A percentile compares a stretch with the other conserved stretches of the same genome.
Evolutionary conservation across 2,888 invertebrate genomes (phyloP).

Genomic region (Xiphydria camelus): DNA sequence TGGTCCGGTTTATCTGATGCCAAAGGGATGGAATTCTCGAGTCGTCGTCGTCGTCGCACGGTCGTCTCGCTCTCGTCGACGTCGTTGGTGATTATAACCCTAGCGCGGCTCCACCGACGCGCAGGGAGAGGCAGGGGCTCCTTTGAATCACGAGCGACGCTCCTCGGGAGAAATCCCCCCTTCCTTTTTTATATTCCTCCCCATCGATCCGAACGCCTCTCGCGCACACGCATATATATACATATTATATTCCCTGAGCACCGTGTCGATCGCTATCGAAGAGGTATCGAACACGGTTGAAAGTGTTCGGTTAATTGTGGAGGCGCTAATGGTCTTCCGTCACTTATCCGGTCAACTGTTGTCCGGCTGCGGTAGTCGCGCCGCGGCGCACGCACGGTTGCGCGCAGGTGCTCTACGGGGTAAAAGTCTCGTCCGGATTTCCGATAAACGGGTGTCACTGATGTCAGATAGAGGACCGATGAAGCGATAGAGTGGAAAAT

Average conservation of each 20-base stretch:
- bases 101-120: too few relatives aligned
- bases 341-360: conserved; percentile 27
- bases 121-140: too few relatives aligned
- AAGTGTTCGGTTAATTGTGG: conserved; percentile 46
- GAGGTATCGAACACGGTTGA: conserved; percentile 26
- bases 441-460: conserved; percentile 38
- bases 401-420: conserved; percentile 3
- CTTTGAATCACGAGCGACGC: conserved; percentile 1
- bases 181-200: background rate
- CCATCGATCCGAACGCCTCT: background rate
- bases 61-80: too few relatives aligned
- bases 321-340: conserved; percentile 43
- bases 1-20: background rate
- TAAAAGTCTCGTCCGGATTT: conserved; percentile 30
- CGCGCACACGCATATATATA: background rate
- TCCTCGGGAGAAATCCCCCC: background rate
- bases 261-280: conserved; percentile 16
- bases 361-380: conserved; percentile 23
- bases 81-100: background rate
- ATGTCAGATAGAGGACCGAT: conserved; percentile 36
- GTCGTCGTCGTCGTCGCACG: too few relatives aligned
- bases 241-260: background rate
- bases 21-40: background rate
- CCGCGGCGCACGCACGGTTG: conserved; percentile 3
- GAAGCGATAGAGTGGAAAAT: conserved; percentile 37